These are phyloP conservation scores for Meiosimyza platycephala DNA, from an alignment of 2,888 invertebrate species.

Conservation along the genomic window DNA sequence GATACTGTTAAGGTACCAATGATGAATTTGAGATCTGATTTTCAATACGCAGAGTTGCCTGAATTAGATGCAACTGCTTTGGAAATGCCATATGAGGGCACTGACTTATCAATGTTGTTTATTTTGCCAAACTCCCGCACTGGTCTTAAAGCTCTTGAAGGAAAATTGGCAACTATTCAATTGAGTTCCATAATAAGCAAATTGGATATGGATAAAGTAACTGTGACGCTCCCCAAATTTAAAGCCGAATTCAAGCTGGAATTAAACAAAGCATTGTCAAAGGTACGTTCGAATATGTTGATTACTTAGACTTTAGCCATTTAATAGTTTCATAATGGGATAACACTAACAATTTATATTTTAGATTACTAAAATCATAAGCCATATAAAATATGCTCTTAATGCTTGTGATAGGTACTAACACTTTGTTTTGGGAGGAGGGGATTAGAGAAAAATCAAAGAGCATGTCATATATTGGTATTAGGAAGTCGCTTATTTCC, in stretches of 20 bases:
- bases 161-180: constrained; percentile 72
- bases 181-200: constrained; percentile 71
- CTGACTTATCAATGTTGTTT: constrained; percentile 79
- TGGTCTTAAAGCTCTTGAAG: constrained; percentile 75
- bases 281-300: constrained; percentile 64
- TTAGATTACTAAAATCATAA: too few relatives aligned
- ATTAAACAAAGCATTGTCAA: constrained; percentile 70
- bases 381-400: too few relatives aligned
- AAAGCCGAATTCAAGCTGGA: constrained; percentile 81
- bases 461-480: too few relatives aligned
- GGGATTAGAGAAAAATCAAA: too few relatives aligned
- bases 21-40: constrained; percentile 71
- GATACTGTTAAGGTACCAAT: constrained; percentile 72
- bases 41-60: constrained; percentile 52
- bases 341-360: too few relatives aligned
- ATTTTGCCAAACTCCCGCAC: constrained; percentile 78
- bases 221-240: constrained; percentile 81
- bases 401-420: too few relatives aligned
- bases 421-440: too few relatives aligned
- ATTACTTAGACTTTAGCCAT: too few relatives aligned
- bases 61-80: constrained; percentile 64
- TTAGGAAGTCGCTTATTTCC: too few relatives aligned
- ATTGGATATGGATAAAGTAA: constrained; percentile 64
- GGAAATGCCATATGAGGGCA: constrained; percentile 78
- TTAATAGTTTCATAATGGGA: too few relatives aligned